Base-by-base conservation (phyloP, 2,888 invertebrate species). In the Pharmacophagus antenor region DNA sequence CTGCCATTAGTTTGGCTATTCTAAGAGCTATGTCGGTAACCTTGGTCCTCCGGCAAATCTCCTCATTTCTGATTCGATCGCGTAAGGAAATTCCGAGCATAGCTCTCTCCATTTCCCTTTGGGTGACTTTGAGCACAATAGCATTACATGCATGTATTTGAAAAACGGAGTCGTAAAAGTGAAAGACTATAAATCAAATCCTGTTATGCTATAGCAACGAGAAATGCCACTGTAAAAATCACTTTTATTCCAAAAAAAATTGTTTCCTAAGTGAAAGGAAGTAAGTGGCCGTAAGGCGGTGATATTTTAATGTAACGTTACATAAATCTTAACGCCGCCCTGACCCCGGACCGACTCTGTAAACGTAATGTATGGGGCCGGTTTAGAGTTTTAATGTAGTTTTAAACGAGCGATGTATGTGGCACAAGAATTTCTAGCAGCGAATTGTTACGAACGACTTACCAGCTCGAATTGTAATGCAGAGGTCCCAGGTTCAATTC, bases 281-380 rank as follows among this genome's bases (percentile, higher is more conserved):
- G 21, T 59, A 54, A 53, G 42, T 20, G 17, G 54, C 17, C 42
- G 41, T 54, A 59, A 54, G 54, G 59, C 49, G 49, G 54, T 27
- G 54, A 54, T 54, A 59, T 59, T 59, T 54, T 59, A 59, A 59
- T 54, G 22, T 49, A 42, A 50, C 42, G 18, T 59, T 23, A 58
- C 47, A 59, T 54, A 59, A 59, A 59, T 54, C 59, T 54, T 22
- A n/a, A 37, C 49, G 54, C 23, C 42, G 21, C 10, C 31, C 47
- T 37, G 49, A 49, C 48, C 59, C 53, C 49, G 44, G 42, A 54
- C 21, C 25, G 27, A 42, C 52, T 42, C 31, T 46, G 51, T 37
- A 47, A 47, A 37, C 44, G 27, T 54, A 50, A 59, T 54, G 27
- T 22, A 59, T 49, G 44, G 52, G 42, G 41, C 25, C 37, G 23